Evolutionary conservation across 2,888 invertebrate genomes (phyloP), one percentile per base, ranked within the genome.

Genomic region (Tryphoninae sp.): DNA sequence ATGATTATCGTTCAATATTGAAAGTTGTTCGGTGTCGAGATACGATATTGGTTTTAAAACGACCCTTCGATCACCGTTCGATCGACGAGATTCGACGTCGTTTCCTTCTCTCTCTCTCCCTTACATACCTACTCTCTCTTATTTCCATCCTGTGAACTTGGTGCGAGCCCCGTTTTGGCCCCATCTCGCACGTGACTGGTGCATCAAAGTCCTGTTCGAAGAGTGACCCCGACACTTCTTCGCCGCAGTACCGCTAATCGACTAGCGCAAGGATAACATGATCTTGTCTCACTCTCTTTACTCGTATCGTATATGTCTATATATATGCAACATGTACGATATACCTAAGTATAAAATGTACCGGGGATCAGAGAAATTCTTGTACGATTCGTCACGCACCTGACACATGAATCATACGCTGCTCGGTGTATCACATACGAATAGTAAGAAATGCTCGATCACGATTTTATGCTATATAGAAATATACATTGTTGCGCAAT

Each of bases 151-250:
- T 55, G 59, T 45, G 64, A 80, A 71, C 53, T 76, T 79, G 33
- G 55, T 19, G 19, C 40, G 62, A 59, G 19, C 42, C 49, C 55
- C 55, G 9, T 9, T 55, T 55, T 22, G 58, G 55, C 9, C 49
- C 33, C 13, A 19, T 71, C 45, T 51, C 58, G 67, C 59, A 68
- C 75, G 67, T 75, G 75, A 59, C 68, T 51, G 71, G 55, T 58
- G 65, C 80, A 81, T 81, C 77, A 68, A 73, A 77, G 73, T 68
- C 76, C 76, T 76, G 65, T 61, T 67, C 61, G 51, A 22, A 51
- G 76, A 68, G 53, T 69, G 80, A 80, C 80, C 77, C 80, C 76
- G 80, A 73, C 73, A 68, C 68, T 81, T 81, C 72, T 77, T 68
- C 72, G 26, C 72, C 55, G 59, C 40, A 23, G 68, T 77, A 81